Base-by-base conservation (phyloP, 37 sponge, comb jelly and placozoan genomes). In the Corticium candelabrum region DNA sequence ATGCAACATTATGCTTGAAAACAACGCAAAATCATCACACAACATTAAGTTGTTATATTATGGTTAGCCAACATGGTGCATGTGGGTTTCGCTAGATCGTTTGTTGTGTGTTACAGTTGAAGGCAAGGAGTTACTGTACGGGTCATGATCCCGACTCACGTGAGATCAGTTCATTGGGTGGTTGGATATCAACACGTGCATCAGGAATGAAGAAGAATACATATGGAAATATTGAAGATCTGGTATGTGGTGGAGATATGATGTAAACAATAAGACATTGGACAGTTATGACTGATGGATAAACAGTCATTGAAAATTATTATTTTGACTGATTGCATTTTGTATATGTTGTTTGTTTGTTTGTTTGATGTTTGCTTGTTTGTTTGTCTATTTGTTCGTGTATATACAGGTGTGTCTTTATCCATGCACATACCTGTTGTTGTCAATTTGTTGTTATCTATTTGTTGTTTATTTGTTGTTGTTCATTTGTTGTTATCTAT, bases 201-300 rank as follows among this genome's bases (percentile, higher is more conserved):
- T 92, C 93, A 36, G 96, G 96, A 2, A 96, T 96, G 96, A 96
- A 96, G 82, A 96, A 96, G 84, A 96, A 96, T 76, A 43, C 88
- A 7, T 96, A 96, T 68, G 96, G 96, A n/a, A 96, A 96, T 77
- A 96, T 96, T 37, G 96, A 96, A 50, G 96, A 96, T 71, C 41
- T 96, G 41, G 88, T 93, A 11, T 43, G 56, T 43, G 56, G 5
- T 5, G 5, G 56, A 21, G 56, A 21, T 5, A 21, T 5, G 5
- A 11, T 43, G 56, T 43, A n/a, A n/a, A n/a, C n/a, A n/a, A n/a
- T n/a, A n/a, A n/a, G n/a, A n/a, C n/a, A n/a, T n/a, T n/a, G n/a
- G n/a, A n/a, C n/a, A n/a, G n/a, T n/a, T n/a, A n/a, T n/a, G n/a
- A n/a, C n/a, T n/a, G n/a, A n/a, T n/a, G n/a, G n/a, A n/a, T n/a